These are phyloP conservation scores for Helarctos malayanus DNA, from an alignment of 2,797 vertebrate genomes.

Conservation along the genomic window DNA sequence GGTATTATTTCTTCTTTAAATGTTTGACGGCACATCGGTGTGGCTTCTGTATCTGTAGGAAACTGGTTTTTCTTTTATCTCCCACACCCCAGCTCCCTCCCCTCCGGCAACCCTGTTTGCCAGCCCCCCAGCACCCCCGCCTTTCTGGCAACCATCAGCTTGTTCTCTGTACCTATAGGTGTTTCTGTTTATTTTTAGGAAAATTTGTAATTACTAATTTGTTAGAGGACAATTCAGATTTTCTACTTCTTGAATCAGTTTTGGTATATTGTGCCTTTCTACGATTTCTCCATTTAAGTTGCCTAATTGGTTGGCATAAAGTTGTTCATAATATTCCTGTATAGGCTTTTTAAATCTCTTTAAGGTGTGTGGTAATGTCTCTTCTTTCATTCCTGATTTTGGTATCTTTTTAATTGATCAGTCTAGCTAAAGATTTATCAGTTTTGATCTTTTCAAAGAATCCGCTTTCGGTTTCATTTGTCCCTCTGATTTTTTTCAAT, in stretches of 20 bases:
- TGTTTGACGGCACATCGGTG: background rate
- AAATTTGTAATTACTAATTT: background rate
- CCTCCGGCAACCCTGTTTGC: background rate
- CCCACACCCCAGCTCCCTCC: background rate
- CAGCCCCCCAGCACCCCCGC: background rate
- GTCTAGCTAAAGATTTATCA: background rate
- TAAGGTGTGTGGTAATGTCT: background rate
- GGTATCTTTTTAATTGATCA: background rate
- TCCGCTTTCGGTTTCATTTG: background rate
- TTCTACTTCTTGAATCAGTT: slow-evolving; percentile 1
- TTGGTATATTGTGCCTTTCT: background rate
- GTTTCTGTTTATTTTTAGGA: background rate
- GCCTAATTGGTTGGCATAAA: background rate
- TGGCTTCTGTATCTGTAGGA: background rate
- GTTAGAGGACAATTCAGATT: background rate
- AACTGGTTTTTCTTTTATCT: background rate
- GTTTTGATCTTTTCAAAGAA: background rate
- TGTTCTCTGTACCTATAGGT: background rate
- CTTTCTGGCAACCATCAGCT: background rate
- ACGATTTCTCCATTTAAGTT: background rate
- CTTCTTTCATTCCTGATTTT: background rate
- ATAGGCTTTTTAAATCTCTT: background rate
- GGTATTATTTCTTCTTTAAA: background rate
- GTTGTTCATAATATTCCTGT: background rate
- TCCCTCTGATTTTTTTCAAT: background rate